Evolutionary conservation across 2,888 invertebrate species (phyloP).

Genomic region (Rhamnusium bicolor): DNA sequence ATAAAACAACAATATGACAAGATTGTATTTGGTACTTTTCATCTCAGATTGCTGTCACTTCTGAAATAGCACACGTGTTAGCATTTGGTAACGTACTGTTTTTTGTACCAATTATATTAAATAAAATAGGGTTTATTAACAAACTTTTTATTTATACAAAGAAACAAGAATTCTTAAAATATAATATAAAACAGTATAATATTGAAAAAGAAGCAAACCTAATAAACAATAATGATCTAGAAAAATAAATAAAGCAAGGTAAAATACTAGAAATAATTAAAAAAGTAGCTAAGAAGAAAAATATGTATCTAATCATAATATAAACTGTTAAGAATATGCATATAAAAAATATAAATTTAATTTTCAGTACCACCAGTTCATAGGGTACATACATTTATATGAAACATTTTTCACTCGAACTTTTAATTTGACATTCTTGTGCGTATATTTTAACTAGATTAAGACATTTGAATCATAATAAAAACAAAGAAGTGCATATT

Average conservation of each 20-base stretch:
- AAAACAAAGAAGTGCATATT: background rate
- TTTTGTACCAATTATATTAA: too few species aligned
- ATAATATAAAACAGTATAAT: background rate
- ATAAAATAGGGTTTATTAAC: background rate
- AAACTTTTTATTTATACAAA: conserved; percentile 6
- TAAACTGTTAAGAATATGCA: background rate
- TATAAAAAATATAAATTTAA: background rate
- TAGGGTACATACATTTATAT: background rate
- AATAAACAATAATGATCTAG: too few species aligned
- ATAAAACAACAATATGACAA: too few species aligned
- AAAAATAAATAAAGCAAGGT: background rate
- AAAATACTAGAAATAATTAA: background rate
- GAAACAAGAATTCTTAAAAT: background rate
- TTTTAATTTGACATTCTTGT: background rate
- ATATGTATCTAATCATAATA: background rate
- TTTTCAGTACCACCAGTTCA: background rate
- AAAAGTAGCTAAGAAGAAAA: background rate
- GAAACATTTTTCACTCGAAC: background rate
- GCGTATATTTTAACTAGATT: background rate
- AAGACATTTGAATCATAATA: background rate
- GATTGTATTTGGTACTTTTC: too few species aligned
- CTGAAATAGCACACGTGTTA: too few species aligned
- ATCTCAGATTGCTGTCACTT: too few species aligned
- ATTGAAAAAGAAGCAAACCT: background rate
- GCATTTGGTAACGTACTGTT: too few species aligned